These are phyloP conservation scores for Eriocheir sinensis DNA, from an alignment of 1,140 invertebrate species.

Conservation along the genomic window DNA sequence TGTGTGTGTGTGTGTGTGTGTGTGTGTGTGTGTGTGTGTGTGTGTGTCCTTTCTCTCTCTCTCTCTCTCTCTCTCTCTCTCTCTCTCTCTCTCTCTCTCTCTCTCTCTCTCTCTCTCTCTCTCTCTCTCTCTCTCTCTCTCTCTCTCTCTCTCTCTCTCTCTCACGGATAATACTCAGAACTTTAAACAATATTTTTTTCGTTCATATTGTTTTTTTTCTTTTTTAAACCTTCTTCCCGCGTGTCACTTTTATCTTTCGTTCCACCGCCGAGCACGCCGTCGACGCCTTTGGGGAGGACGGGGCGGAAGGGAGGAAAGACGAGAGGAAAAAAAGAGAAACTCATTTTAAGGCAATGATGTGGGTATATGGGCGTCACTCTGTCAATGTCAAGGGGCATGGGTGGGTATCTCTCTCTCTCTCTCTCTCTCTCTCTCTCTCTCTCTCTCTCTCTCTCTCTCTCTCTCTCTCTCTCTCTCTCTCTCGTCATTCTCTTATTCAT, in stretches of 20 bases:
- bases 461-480: not conserved
- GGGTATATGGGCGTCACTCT: constrained; percentile 10
- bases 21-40: too few species aligned
- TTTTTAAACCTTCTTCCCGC: not conserved
- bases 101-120: not conserved
- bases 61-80: too few species aligned
- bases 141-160: too few species aligned
- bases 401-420: not conserved
- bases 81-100: not conserved
- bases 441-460: not conserved
- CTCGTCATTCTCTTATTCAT: not conserved
- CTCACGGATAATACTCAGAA: too few species aligned
- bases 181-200: too few species aligned
- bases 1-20: too few species aligned
- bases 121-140: too few species aligned
- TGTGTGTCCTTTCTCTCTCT: too few species aligned
- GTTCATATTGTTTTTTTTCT: too few species aligned
- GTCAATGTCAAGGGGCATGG: not conserved
- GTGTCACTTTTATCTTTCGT: not conserved
- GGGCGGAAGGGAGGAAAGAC: not conserved
- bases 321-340: not conserved
- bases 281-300: not conserved
- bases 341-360: constrained; percentile 6
- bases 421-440: not conserved
- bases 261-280: not conserved